These are phyloP conservation scores for Cerceris rybyensis DNA, from an alignment of 2,888 invertebrate genomes.

Conservation along the genomic window DNA sequence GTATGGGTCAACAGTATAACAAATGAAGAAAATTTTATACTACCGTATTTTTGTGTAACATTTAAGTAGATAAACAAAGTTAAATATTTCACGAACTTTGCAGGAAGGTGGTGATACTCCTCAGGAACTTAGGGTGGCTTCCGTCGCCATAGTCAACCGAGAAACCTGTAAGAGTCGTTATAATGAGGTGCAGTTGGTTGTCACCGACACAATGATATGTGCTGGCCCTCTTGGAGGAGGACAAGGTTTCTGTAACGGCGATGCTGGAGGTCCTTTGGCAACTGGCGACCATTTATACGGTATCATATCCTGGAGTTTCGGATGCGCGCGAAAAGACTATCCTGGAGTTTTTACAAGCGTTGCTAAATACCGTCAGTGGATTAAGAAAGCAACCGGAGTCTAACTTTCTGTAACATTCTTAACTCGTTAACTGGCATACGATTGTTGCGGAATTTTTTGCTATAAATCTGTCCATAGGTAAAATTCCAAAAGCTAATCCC, in stretches of 20 bases:
- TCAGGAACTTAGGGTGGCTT: slow-evolving; percentile 82
- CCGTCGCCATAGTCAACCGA: slow-evolving; percentile 82
- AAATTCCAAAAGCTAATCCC: no score
- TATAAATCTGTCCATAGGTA: no score
- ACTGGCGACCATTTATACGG: slow-evolving; percentile 81
- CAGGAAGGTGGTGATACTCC: slow-evolving; percentile 72
- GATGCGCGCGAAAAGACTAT: slow-evolving; percentile 82
- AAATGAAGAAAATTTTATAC: no score
- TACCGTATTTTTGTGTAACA: no score
- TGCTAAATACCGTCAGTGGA: slow-evolving; percentile 69
- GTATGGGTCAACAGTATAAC: no score
- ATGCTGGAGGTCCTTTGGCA: slow-evolving; percentile 84
- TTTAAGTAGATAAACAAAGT: background rate
- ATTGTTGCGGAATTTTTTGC: no score
- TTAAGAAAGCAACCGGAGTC: slow-evolving; percentile 51
- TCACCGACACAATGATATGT: slow-evolving; percentile 85
- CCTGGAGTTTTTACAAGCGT: slow-evolving; percentile 85
- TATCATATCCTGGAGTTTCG: slow-evolving; percentile 84
- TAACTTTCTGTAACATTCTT: slow-evolving; percentile 17
- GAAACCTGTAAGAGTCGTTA: slow-evolving; percentile 81
- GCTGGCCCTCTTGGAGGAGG: slow-evolving; percentile 84
- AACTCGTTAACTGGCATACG: no score
- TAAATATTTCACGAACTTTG: background rate
- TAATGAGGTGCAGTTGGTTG: slow-evolving; percentile 69
- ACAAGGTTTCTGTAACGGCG: slow-evolving; percentile 84